Evolutionary conservation across 2,113 vertebrate species (phyloP).

Genomic region (Tursiops truncatus): DNA sequence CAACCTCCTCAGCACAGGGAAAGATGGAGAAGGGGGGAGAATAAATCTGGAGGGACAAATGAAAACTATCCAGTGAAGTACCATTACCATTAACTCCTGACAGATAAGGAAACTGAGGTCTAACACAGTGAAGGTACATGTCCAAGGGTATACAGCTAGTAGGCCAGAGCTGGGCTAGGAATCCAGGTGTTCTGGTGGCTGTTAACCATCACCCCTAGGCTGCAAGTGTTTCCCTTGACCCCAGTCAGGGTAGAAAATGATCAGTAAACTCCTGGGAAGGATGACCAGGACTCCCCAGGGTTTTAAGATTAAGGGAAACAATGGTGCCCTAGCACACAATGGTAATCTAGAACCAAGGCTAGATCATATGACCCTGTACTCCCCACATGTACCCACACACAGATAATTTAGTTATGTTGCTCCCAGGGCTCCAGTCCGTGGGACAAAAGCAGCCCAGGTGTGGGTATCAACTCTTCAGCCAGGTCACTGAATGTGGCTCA

Average conservation of each 20-base stretch:
- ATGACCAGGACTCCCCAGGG: background rate
- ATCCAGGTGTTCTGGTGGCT: background rate
- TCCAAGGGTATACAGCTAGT: background rate
- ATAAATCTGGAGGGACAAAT: background rate
- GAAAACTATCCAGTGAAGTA: background rate
- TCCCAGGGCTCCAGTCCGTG: background rate
- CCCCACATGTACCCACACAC: background rate
- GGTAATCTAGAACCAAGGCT: background rate
- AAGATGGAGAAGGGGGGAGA: background rate
- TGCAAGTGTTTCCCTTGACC: background rate
- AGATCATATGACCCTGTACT: background rate
- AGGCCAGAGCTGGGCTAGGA: background rate
- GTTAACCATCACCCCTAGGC: background rate
- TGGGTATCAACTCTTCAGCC: background rate
- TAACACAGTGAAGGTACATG: background rate
- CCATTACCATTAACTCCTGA: background rate
- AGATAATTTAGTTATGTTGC: background rate
- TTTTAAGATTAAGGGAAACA: background rate
- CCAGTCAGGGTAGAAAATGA: background rate
- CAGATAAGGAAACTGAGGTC: background rate
- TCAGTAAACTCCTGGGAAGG: background rate
- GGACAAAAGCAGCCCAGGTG: background rate
- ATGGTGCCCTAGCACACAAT: background rate
- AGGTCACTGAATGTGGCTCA: background rate
- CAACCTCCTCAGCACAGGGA: background rate